Base-by-base conservation (phyloP, 2,888 invertebrate species). In the Mythimna loreyi region DNA sequence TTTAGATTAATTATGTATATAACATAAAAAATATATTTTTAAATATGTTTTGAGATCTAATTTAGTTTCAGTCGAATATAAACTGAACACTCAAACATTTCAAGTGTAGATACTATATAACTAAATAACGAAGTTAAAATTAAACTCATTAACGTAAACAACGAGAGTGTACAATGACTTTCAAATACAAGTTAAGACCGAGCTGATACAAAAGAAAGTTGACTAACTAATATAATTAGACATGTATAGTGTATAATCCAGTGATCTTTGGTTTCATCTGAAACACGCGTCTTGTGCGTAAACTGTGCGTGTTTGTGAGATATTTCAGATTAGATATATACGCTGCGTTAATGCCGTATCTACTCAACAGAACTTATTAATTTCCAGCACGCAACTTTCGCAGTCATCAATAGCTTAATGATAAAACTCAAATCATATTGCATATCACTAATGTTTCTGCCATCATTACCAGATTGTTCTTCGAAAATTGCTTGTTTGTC, bases 211-310 rank as follows among this genome's bases (percentile, higher is more conserved):
- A 55, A 80, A 63, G 77, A 78, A 78, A 81, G 78, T 71, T 25
- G 52, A 47, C 58, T 40, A 19, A 25, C 36, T 62, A 50, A 81
- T 81, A 80, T 77, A 82, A 84, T 84, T 73, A 84, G 68, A 84
- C 66, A 80, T 69, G 62, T 72, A 76, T 72, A 60, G 64, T 55
- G 58, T 55, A 61, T 78, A 73, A 84, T 81, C 83, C 80, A 40
- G 30, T 58, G 69, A 84, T 83, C 85, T 82, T 75, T 69, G 68
- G 56, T 82, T 80, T 84, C 72, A 83, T 84, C 80, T 73, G 71
- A 71, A 72, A 65, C 56, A 45, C 63, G 62, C 69, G 75, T 67
- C 56, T 59, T 53, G 49, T 80, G 83, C 82, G 83, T 79, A 63
- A 65, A 75, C 47, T 30, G 60, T 75, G 77, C 80, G 73, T 73